phyloP scores from a whole-genome alignment of 2,888 invertebrate species.

The Rhorus exstirpatorius region DNA sequence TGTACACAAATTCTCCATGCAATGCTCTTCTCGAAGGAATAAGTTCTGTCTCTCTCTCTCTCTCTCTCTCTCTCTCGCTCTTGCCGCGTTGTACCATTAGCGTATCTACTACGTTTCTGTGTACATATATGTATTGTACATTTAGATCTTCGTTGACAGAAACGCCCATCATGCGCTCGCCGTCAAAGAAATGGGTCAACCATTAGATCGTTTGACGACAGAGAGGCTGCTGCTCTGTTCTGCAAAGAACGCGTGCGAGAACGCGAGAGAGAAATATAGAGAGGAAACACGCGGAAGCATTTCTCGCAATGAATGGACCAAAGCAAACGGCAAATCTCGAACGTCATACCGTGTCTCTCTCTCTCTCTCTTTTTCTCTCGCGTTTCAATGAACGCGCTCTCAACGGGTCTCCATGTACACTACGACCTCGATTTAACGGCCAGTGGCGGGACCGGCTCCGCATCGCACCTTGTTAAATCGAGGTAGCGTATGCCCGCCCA shows the following conservation, averaged over 20 bases:
- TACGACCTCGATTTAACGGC: too few species aligned
- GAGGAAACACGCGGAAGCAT: slow-evolving; percentile 53
- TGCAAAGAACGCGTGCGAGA: slow-evolving; percentile 26
- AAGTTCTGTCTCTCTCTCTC: slow-evolving; percentile 32
- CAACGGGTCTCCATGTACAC: background rate
- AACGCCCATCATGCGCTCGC: slow-evolving; percentile 17
- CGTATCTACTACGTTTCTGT: slow-evolving; percentile 10
- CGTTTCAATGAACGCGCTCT: slow-evolving; percentile 60
- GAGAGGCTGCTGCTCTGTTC: slow-evolving; percentile 39
- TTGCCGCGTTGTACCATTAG: slow-evolving; percentile 26
- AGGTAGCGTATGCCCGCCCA: too few species aligned
- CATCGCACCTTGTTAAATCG: too few species aligned
- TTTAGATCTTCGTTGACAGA: slow-evolving; percentile 45
- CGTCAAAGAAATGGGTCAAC: slow-evolving; percentile 59
- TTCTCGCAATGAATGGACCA: slow-evolving; percentile 60
- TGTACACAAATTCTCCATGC: slow-evolving; percentile 64
- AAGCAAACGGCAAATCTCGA: slow-evolving; percentile 53
- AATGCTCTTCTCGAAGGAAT: slow-evolving; percentile 52
- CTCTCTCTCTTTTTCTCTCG: slow-evolving; percentile 15
- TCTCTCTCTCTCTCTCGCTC: background rate
- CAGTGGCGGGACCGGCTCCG: too few species aligned
- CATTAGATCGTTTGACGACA: slow-evolving; percentile 74
- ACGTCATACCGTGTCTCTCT: slow-evolving; percentile 46
- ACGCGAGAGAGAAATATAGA: slow-evolving; percentile 1
- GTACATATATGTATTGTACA: slow-evolving; percentile 23